phyloP scores from a whole-genome alignment of 2,888 invertebrate genomes.

The Marasmarcha lunaedactyla region DNA sequence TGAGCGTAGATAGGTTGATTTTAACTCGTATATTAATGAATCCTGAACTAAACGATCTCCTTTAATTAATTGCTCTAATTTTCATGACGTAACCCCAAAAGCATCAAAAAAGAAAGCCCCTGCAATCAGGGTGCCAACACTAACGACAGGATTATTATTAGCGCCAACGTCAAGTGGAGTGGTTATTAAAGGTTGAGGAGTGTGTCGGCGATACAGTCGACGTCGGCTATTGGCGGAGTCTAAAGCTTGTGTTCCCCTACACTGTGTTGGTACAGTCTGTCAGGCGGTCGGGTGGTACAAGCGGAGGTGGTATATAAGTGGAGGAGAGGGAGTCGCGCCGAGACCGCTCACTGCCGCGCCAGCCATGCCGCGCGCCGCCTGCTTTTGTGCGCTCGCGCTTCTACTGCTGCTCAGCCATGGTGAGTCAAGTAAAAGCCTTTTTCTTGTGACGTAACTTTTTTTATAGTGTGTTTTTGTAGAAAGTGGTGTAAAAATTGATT shows the following conservation, averaged over 20 bases:
- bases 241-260: constrained; percentile 38
- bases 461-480: too few species aligned
- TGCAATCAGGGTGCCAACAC: too few species aligned
- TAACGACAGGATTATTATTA: too few species aligned
- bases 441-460: neutral
- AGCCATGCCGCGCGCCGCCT: constrained; percentile 69
- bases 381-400: constrained; percentile 60
- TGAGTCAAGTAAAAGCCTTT: constrained; percentile 32
- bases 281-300: constrained; percentile 32
- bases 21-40: too few species aligned
- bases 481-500: too few species aligned
- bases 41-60: too few species aligned
- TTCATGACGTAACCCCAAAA: too few species aligned
- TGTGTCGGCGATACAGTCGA: constrained; percentile 34
- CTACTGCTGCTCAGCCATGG: constrained; percentile 56
- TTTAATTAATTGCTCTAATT: too few species aligned
- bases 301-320: constrained; percentile 59
- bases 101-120: too few species aligned
- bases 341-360: constrained; percentile 54
- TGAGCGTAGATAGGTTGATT: too few species aligned
- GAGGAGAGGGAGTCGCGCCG: constrained; percentile 68
- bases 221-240: too few species aligned
- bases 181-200: constrained; percentile 47
- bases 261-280: neutral
- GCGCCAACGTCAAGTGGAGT: too few species aligned